phyloP scores from a whole-genome alignment of 2,113 vertebrate genomes.

The Polypterus bichir region DNA sequence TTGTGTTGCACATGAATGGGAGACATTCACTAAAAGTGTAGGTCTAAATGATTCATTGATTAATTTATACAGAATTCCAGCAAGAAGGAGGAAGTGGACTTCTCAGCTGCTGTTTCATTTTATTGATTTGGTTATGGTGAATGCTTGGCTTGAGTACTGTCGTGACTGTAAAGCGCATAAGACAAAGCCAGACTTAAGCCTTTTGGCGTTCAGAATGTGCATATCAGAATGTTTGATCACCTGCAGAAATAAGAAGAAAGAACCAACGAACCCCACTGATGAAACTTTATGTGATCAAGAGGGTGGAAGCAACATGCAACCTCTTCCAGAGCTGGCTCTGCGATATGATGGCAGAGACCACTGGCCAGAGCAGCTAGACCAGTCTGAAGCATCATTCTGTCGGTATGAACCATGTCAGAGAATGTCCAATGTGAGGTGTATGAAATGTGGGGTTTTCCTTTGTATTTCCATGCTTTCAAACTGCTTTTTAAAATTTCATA shows the following conservation, averaged over 20 bases:
- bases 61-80: conserved; percentile 44
- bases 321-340: too few relatives aligned
- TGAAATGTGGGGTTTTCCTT: conserved; percentile 60
- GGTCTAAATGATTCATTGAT: conserved; percentile 42
- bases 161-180: conserved; percentile 25
- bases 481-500: conserved; percentile 60
- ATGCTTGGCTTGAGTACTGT: conserved; percentile 52
- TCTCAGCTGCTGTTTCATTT: conserved; percentile 54
- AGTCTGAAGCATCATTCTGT: conserved; percentile 47
- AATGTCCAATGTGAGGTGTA: conserved; percentile 51
- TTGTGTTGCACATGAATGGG: too few relatives aligned
- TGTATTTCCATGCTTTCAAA: conserved; percentile 58
- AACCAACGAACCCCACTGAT: too few relatives aligned
- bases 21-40: background rate
- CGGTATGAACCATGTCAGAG: conserved; percentile 48
- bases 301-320: too few relatives aligned
- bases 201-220: conserved; percentile 54
- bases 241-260: too few relatives aligned
- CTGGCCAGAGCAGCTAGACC: conserved; percentile 54
- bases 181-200: conserved; percentile 31
- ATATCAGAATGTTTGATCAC: too few relatives aligned
- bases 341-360: conserved; percentile 52
- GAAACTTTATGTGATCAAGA: too few relatives aligned
- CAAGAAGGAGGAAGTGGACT: conserved; percentile 40
- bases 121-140: conserved; percentile 48